Conservation (phyloP, 2,113 vertebrate species). For the Machaerirhynchus nigripectus region DNA sequence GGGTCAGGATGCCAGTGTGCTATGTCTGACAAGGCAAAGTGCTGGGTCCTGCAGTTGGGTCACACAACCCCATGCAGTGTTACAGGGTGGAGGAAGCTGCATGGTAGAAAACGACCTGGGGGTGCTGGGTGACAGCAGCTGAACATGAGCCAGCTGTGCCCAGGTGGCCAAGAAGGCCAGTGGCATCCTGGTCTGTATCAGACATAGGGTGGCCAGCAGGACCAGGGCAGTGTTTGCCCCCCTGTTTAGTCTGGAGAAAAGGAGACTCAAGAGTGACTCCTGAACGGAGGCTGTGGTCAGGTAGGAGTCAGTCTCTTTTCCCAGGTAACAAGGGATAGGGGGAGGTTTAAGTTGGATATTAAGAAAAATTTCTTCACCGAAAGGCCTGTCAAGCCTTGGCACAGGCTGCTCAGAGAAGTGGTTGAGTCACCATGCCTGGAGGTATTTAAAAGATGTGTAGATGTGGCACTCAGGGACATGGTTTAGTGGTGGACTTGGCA, state of each 20-base stretch:
- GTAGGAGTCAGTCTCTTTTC: background rate
- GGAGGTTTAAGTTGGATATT: background rate
- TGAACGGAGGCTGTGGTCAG: background rate
- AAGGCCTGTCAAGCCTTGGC: background rate
- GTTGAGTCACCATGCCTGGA: background rate
- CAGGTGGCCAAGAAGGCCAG: background rate
- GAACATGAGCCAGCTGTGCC: background rate
- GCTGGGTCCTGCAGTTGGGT: background rate
- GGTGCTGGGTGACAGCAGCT: background rate
- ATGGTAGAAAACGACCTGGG: rapidly evolving
- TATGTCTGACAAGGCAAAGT: background rate
- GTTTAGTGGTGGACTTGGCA: background rate
- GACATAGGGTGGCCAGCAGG: background rate
- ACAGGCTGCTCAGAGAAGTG: background rate
- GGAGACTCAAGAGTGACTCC: background rate
- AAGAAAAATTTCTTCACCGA: background rate
- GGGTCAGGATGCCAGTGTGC: background rate
- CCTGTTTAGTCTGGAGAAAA: background rate
- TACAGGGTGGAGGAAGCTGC: background rate
- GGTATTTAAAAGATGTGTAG: rapidly evolving
- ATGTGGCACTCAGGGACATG: background rate
- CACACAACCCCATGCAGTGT: background rate
- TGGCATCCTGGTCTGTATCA: background rate
- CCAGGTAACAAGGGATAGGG: background rate
- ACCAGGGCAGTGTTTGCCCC: background rate